Evolutionary conservation across 2,888 invertebrate species (phyloP), one percentile per base, ranked within the genome.

Genomic region (Athalia rosae): DNA sequence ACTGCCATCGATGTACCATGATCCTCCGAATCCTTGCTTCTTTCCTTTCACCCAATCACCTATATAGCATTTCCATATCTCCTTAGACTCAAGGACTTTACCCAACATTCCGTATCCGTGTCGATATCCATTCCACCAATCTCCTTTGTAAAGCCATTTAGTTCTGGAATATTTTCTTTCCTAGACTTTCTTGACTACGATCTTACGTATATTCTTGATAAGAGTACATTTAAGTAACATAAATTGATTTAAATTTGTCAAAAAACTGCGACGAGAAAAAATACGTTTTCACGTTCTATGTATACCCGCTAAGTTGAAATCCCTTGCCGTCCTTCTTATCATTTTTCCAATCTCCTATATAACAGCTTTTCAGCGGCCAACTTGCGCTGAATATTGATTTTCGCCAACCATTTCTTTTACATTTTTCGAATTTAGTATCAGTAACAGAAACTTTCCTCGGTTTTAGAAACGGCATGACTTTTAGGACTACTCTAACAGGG

Each of bases 1-100:
- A 80, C 92, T 91, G 0, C 92, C 92, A 79, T 93, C 92, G 8
- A 87, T 87, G 82, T 91, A 93, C 86, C 92, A 92, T 79, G 90
- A 86, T 87, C 92, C 90, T 8, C 94, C 94, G 4, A 89, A 86
- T 4, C 94, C 94, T 45, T 93, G 90, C 48, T 91, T 91, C 82
- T 91, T 92, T 0, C 93, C 93, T 8, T 90, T 88, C 3, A 90
- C 85, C 94, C 94, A 94, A 11, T 92, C 90, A 0, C 94, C 94
- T 4, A 92, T 88, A 84, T 94, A 94, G 67, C 77, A 64, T 79
- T 83, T 83, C 28, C 76, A 61, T 15, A 81, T 77, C 13, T 62
- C 71, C 41, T 78, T 80, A 28, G 80, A 74, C 61, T 79, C 15
- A 0, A 66, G 59, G 13, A 84, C 76, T 79, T 82, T 84, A 62